Percentiles rank a stretch among this genome's conserved stretches.
phyloP scores from a whole-genome alignment of 1,140 invertebrate species.

The Macrobrachium rosenbergii region DNA sequence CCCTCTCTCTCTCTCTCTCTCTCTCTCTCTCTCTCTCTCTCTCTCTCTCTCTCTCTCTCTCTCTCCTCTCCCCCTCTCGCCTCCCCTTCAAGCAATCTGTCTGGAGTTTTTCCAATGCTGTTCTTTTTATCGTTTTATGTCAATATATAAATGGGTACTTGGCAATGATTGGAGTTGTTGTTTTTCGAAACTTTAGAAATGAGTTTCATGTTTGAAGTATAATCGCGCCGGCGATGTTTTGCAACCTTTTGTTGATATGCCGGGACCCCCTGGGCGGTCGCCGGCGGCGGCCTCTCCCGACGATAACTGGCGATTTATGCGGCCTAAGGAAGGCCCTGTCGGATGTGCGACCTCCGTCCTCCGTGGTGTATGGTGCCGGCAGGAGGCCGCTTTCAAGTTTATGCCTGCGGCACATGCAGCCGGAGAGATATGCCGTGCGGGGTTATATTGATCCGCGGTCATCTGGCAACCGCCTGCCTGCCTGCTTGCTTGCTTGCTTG shows the following conservation, averaged over 20 bases:
- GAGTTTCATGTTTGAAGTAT: constrained; percentile 63
- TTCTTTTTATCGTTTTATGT: constrained; percentile 58
- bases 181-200: constrained; percentile 64
- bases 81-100: constrained; percentile 48
- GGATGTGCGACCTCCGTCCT: neutral
- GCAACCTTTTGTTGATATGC: constrained; percentile 59
- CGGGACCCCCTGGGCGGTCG: constrained; percentile 4
- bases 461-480: constrained; percentile 59
- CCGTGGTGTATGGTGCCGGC: neutral
- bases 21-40: neutral
- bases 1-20: neutral
- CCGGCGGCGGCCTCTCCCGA: neutral
- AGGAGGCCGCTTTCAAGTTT: neutral
- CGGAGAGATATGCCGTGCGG: too few relatives aligned
- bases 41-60: constrained; percentile 11
- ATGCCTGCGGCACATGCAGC: neutral
- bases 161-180: constrained; percentile 62
- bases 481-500: constrained; percentile 5
- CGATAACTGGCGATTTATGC: neutral
- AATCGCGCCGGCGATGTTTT: constrained; percentile 59
- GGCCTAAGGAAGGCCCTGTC: neutral
- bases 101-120: constrained; percentile 31
- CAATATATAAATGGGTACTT: constrained; percentile 58
- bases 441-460: neutral
- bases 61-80: neutral